Percentiles rank a stretch among this genome's conserved stretches.
These are phyloP conservation scores for Drosophila athabasca DNA, from an alignment of 1,140 invertebrate genomes.

Conservation along the genomic window DNA sequence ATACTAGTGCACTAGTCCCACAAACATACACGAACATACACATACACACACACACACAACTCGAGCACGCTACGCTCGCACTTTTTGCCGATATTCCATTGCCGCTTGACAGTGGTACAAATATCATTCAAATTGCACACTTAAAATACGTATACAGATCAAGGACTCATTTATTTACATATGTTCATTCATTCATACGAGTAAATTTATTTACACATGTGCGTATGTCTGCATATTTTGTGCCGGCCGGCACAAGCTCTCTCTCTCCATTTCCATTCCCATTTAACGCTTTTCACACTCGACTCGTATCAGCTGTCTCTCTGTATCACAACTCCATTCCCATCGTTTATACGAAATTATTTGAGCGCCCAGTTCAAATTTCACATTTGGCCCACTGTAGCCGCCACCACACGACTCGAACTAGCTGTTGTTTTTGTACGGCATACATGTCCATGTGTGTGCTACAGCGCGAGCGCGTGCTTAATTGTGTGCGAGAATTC, in stretches of 20 bases:
- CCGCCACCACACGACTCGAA: not conserved
- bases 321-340: slow-evolving; percentile 5
- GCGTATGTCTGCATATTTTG: not conserved
- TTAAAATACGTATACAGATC: not conserved
- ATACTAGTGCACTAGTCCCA: slow-evolving; percentile 2
- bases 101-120: slow-evolving; percentile 53
- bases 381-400: slow-evolving; percentile 42
- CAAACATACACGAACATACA: slow-evolving; percentile 24
- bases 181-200: too few relatives aligned
- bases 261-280: not conserved
- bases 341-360: slow-evolving; percentile 4
- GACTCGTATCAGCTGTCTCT: slow-evolving; percentile 14
- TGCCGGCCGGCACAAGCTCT: slow-evolving; percentile 15
- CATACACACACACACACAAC: slow-evolving; percentile 28
- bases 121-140: slow-evolving; percentile 27
- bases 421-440: slow-evolving; percentile 29
- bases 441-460: slow-evolving; percentile 8
- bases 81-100: slow-evolving; percentile 33
- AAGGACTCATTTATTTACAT: too few relatives aligned
- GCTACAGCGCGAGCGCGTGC: slow-evolving; percentile 13
- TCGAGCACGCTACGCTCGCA: slow-evolving; percentile 4
- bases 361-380: slow-evolving; percentile 2
- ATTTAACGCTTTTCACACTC: not conserved
- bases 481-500: too few relatives aligned
- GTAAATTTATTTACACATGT: slow-evolving; percentile 3